Evolutionary conservation across 2,797 vertebrate genomes (phyloP).

Genomic region (Xenops minutus): DNA sequence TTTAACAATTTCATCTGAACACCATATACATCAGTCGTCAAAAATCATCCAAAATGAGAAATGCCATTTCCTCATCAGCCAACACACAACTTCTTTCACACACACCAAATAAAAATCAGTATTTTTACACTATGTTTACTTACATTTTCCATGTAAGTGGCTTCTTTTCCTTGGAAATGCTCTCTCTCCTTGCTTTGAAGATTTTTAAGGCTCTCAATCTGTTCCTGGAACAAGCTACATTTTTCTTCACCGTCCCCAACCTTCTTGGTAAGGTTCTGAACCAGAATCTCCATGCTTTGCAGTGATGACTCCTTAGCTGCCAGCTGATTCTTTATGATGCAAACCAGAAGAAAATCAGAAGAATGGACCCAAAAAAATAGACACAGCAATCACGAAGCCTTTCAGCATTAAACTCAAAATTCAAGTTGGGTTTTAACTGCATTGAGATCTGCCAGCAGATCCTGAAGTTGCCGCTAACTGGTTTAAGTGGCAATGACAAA

Average conservation of each 20-base stretch:
- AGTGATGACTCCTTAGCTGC: conserved; percentile 62
- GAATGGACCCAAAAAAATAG: neutral
- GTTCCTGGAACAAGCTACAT: conserved; percentile 85
- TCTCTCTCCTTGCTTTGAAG: conserved; percentile 80
- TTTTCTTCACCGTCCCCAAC: conserved; percentile 87
- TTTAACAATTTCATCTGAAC: neutral
- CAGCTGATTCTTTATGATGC: conserved; percentile 59
- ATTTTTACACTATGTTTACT: conserved; percentile 17
- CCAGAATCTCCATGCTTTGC: conserved; percentile 82
- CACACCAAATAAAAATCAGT: neutral
- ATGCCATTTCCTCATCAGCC: neutral
- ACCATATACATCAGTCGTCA: neutral
- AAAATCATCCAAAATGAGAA: neutral
- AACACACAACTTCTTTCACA: neutral
- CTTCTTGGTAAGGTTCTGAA: conserved; percentile 86
- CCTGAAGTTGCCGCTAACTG: neutral
- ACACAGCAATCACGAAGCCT: neutral
- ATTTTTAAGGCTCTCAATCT: conserved; percentile 80
- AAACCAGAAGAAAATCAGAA: conserved; percentile 9
- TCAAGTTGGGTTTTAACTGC: neutral
- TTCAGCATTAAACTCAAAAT: neutral
- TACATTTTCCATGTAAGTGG: conserved; percentile 85
- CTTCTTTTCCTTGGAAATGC: conserved; percentile 83
- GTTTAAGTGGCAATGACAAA: neutral
- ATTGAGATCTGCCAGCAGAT: neutral